phyloP scores from a whole-genome alignment of 2,888 invertebrate species.

The Spodoptera picta region DNA sequence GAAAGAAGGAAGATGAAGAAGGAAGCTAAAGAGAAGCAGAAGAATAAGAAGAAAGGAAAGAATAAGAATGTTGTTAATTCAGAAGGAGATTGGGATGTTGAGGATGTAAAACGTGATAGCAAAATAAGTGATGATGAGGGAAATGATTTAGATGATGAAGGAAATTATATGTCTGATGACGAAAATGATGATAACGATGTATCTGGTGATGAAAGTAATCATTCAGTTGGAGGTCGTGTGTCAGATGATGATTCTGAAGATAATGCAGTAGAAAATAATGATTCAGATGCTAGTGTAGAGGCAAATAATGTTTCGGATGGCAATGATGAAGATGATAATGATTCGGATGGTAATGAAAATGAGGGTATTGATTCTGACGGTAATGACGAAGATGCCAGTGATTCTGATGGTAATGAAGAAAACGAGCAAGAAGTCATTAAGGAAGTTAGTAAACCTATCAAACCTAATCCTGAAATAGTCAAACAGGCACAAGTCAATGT shows the following conservation, averaged over 20 bases:
- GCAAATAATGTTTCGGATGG: slow-evolving; percentile 10
- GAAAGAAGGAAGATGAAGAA: slow-evolving; percentile 80
- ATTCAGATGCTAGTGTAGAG: slow-evolving; percentile 23
- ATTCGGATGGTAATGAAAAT: slow-evolving; percentile 19
- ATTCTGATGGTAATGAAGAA: too few species aligned
- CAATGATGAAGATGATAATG: slow-evolving; percentile 16
- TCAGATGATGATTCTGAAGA: slow-evolving; percentile 31
- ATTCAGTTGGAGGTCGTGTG: slow-evolving; percentile 19
- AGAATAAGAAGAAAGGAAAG: slow-evolving; percentile 71
- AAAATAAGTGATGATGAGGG: slow-evolving; percentile 31
- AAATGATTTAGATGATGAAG: slow-evolving; percentile 12
- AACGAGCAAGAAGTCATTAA: slow-evolving; percentile 2
- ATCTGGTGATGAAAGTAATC: slow-evolving; percentile 38
- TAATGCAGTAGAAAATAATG: slow-evolving; percentile 15
- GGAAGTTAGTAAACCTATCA: slow-evolving; percentile 6
- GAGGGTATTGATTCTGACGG: slow-evolving; percentile 10
- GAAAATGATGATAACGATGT: slow-evolving; percentile 32
- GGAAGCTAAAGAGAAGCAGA: slow-evolving; percentile 77
- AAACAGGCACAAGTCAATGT: slow-evolving; percentile 13
- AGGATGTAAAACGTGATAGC: slow-evolving; percentile 59
- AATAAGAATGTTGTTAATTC: slow-evolving; percentile 65
- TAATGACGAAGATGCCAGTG: slow-evolving; percentile 16
- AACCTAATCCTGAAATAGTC: slow-evolving; percentile 14
- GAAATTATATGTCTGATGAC: slow-evolving; percentile 19
- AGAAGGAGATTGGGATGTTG: slow-evolving; percentile 76